Evolutionary conservation across 37 sponge, comb jelly and placozoan species (phyloP), one percentile per base, ranked within the genome.

Genomic region (Dysidea cf. avara): DNA sequence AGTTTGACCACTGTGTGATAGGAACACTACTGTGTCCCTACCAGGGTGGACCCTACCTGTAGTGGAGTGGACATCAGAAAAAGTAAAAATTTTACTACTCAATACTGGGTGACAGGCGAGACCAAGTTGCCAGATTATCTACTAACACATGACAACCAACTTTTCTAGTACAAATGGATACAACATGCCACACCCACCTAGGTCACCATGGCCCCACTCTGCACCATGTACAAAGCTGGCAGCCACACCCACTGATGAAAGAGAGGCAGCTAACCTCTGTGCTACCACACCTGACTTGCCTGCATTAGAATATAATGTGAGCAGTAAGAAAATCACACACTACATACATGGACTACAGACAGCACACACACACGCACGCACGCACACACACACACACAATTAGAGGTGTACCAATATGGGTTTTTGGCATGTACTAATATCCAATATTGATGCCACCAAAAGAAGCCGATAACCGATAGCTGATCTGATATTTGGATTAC

Each of bases 221-320:
- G 82, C 46, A 18, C 89, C 88, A 64, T 84, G 72, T 17, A 93
- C 86, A 74, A 57, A 93, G 24, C 81, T 72, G 14, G 89, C 61
- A 0, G 71, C 49, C 18, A 87, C 66, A 18, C 89, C 89, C 12
- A 86, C 48, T 0, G 93, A 93, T n/a, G 79, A 66, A 29, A 93
- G 79, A 14, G 89, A 77, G 31, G 81, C 64, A 18, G 93, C 77
- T 35, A 93, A 71, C 20, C 93, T 39, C 39, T 53, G 38, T 31
- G 79, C 89, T 43, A 93, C 77, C 7, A 34, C 47, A 25, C 93
- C 93, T 11, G 93, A 93, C 70, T 93, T 93, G 6, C 93, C 93
- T 93, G 62, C 7, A 59, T 28, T 60, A n/a, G n/a, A n/a, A n/a
- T n/a, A n/a, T n/a, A 18, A 68, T 2, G 50, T 59, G 32, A 39